Evolutionary conservation across 2,113 vertebrate genomes (phyloP).

Genomic region (Trogon melanurus): DNA sequence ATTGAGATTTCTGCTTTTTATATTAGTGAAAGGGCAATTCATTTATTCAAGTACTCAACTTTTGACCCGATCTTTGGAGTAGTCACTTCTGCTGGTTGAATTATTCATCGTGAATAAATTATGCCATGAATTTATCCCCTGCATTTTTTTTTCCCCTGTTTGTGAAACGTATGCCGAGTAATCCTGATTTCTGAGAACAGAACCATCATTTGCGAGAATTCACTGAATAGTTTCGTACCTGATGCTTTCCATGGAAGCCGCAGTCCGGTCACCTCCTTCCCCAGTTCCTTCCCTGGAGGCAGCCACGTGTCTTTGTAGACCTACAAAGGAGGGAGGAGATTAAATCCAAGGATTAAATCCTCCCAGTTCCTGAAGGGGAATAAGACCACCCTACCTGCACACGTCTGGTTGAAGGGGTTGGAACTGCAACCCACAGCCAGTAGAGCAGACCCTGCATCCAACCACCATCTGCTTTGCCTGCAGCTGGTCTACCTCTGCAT

Average conservation of each 20-base stretch:
- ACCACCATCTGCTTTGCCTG: neutral
- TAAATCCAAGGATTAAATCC: neutral
- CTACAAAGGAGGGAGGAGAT: neutral
- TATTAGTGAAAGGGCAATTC: conserved; percentile 69
- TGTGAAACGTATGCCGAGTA: neutral
- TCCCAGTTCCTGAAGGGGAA: neutral
- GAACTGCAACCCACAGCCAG: neutral
- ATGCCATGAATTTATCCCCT: conserved; percentile 24
- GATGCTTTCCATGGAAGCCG: accelerated
- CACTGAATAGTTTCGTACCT: conserved; percentile 10
- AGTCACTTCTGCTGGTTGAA: conserved; percentile 62
- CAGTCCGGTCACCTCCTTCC: neutral
- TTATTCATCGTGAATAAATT: conserved; percentile 67
- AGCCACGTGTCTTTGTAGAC: neutral
- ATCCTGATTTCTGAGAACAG: conserved; percentile 67
- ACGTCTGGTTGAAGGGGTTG: neutral
- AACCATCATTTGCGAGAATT: neutral
- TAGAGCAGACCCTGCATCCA: neutral
- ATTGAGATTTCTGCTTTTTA: conserved; percentile 65
- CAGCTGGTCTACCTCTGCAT: neutral
- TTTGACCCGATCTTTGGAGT: conserved; percentile 67
- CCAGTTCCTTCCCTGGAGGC: neutral
- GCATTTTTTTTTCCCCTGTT: neutral
- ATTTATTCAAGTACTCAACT: conserved; percentile 72
- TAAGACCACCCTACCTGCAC: neutral